Conservation (phyloP, 2,113 vertebrate species). For the Micromys minutus region DNA sequence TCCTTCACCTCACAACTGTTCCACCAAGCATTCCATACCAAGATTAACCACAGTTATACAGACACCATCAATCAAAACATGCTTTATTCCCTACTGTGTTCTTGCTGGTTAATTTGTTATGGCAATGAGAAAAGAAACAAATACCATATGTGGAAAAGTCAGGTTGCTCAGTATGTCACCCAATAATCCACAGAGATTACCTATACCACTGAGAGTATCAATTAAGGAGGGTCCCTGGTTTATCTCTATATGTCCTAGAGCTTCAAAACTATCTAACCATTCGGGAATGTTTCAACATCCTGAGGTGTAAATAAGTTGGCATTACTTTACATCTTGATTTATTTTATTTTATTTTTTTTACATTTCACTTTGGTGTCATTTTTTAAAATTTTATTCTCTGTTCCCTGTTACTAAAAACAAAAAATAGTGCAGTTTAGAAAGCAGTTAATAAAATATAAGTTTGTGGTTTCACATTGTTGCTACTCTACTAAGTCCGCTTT, state of each 20-base stretch:
- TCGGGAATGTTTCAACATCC: not conserved
- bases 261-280: not conserved
- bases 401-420: not conserved
- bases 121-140: not conserved
- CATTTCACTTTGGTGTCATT: not conserved
- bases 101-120: not conserved
- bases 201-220: not conserved
- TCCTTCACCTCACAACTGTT: not conserved
- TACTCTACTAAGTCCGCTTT: not conserved
- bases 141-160: not conserved
- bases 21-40: not conserved
- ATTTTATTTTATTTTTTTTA: not conserved
- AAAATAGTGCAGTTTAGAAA: not conserved
- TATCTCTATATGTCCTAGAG: not conserved
- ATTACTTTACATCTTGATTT: not conserved
- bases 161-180: not conserved
- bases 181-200: not conserved
- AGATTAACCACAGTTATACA: not conserved
- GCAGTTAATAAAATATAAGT: not conserved
- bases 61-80: not conserved
- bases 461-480: not conserved
- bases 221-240: not conserved
- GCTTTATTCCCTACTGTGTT: not conserved
- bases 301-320: not conserved
- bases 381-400: not conserved